Base-by-base conservation (phyloP, 1,140 invertebrate genomes). In the Cotesia glomerata region DNA sequence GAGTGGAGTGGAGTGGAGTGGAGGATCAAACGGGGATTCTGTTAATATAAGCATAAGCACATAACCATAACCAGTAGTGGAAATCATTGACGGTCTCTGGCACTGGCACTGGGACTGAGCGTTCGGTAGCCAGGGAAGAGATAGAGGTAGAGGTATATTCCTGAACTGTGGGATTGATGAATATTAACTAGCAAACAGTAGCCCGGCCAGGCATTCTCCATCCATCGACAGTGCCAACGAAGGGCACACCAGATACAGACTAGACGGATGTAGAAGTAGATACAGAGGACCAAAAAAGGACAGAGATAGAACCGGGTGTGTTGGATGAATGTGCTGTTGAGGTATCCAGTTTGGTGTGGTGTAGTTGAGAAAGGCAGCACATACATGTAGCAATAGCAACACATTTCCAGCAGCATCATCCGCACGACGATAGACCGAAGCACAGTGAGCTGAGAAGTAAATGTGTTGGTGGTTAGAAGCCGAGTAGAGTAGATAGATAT, bases 141-240 rank as follows among this genome's bases (percentile, higher is more conserved):
- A 71, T 69, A 45, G 39, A 9, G 11, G 1, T 11, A 45, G 73
- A 68, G 75, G 72, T 69, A 76, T 69, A 72, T 71, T 45, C 72
- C 73, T 75, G 74, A 72, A 68, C 62, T 69, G n/a, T 56, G 54
- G 66, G 36, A 71, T 71, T 81, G 82, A 86, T 87, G 84, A 86
- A 87, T 87, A 87, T 86, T 87, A 86, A 87, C 84, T 79, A 86
- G 85, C 83, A 87, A 87, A 87, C 81, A 84, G 71, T 26, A 77
- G 76, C 71, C 67, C 36, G 73, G 75, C 74, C 70, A 67, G 78
- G 75, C 49, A 66, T 72, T 71, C 58, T 72, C 69, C 61, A 74
- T 74, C 74, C 51, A 54, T 69, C 52, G 67, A 61, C 71, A 74
- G 63, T 9, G 39, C 11, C 7, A 9, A 45, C 39, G 39, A 2